These are phyloP conservation scores for Papilio dardanus DNA, from an alignment of 1,140 invertebrate species.

Conservation along the genomic window DNA sequence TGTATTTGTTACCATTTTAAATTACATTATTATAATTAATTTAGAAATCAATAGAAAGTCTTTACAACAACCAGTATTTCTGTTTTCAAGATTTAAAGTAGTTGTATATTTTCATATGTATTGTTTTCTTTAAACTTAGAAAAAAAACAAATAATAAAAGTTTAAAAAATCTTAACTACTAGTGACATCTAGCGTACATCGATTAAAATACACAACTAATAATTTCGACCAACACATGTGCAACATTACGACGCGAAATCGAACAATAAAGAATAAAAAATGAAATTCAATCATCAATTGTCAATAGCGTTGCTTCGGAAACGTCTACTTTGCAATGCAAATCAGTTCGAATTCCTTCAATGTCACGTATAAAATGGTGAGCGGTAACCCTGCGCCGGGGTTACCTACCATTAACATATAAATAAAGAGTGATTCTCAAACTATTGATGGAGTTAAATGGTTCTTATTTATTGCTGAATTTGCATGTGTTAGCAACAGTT, in stretches of 20 bases:
- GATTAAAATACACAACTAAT: conserved; percentile 15
- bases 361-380: conserved; percentile 59
- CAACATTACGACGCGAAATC: conserved; percentile 54
- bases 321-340: conserved; percentile 66
- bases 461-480: conserved; percentile 60
- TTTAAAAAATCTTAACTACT: not conserved
- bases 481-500: conserved; percentile 48
- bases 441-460: conserved; percentile 61
- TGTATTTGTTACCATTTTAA: not conserved
- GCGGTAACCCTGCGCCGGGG: conserved; percentile 53
- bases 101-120: too few species aligned
- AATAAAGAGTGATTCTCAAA: conserved; percentile 74
- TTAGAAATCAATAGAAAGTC: not conserved
- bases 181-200: conserved; percentile 50
- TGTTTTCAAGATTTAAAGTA: not conserved
- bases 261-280: conserved; percentile 41
- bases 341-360: conserved; percentile 60
- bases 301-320: conserved; percentile 64
- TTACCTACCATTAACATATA: conserved; percentile 72
- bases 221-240: conserved; percentile 48
- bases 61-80: not conserved
- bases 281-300: conserved; percentile 65
- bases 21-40: not conserved
- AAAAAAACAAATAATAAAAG: not conserved
- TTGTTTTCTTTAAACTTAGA: too few species aligned